phyloP scores from a whole-genome alignment of 1,140 invertebrate genomes.

The Parapsyche elsis region DNA sequence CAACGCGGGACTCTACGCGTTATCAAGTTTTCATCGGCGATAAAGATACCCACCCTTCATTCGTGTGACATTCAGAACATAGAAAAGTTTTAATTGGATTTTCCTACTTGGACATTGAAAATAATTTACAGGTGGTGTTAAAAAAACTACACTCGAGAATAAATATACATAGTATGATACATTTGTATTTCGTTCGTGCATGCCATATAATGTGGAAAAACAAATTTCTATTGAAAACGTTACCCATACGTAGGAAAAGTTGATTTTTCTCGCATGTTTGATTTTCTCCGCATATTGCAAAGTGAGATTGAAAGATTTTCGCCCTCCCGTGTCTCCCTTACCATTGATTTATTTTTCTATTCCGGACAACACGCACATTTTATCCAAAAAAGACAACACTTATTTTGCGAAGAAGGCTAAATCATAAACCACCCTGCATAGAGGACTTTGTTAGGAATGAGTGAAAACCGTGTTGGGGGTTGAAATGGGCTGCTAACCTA shows the following conservation, averaged over 20 bases:
- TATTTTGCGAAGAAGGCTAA: not conserved
- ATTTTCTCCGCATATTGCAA: no score
- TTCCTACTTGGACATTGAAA: no score
- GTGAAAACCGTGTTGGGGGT: not conserved
- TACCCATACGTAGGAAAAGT: no score
- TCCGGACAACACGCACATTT: constrained; percentile 4
- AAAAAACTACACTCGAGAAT: not conserved
- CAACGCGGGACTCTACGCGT: not conserved
- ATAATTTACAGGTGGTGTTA: no score
- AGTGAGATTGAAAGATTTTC: no score
- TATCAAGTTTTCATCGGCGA: constrained; percentile 4
- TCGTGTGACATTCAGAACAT: not conserved
- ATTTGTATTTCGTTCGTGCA: not conserved
- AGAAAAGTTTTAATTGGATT: constrained; percentile 19
- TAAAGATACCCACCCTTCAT: not conserved
- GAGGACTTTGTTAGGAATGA: constrained; percentile 4
- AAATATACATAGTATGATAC: not conserved
- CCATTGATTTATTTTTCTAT: not conserved
- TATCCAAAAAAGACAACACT: constrained; percentile 21
- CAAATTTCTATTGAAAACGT: no score
- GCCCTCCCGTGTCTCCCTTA: not conserved
- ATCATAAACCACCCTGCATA: constrained; percentile 30
- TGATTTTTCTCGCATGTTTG: no score
- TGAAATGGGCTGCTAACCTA: constrained; percentile 17
- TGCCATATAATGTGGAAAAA: no score